phyloP scores from a whole-genome alignment of 2,113 vertebrate genomes.

The Sprattus sprattus region DNA sequence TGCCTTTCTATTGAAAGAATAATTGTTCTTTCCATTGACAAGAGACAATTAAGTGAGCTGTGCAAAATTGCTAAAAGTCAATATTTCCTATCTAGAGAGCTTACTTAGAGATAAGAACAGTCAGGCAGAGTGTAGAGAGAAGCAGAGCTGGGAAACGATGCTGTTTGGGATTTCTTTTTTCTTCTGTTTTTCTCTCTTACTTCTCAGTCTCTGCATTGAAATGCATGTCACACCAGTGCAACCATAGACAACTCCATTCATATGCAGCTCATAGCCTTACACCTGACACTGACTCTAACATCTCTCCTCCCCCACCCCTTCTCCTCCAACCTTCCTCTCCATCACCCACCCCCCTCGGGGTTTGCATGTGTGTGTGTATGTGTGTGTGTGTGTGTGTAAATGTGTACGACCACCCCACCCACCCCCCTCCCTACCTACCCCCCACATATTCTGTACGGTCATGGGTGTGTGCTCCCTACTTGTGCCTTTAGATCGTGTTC shows the following conservation, averaged over 20 bases:
- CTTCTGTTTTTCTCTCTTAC: neutral
- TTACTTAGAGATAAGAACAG: neutral
- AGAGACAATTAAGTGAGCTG: neutral
- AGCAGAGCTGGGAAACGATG: neutral
- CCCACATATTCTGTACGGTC: neutral
- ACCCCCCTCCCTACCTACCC: neutral
- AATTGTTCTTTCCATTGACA: neutral
- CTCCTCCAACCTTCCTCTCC: neutral
- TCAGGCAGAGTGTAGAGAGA: neutral
- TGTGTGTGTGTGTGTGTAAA: neutral
- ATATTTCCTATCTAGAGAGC: neutral
- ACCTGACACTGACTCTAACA: constrained; percentile 15
- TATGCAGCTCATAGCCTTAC: constrained; percentile 2
- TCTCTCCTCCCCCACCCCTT: neutral
- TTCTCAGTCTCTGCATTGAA: neutral
- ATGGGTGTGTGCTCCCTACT: neutral
- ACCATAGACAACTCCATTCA: constrained; percentile 4
- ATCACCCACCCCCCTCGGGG: neutral
- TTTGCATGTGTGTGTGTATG: neutral
- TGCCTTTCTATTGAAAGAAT: constrained; percentile 1
- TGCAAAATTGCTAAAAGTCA: neutral
- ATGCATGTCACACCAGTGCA: neutral
- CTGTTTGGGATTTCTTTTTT: neutral
- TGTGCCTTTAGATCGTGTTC: constrained; percentile 76
- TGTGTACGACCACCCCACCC: neutral